Conservation (phyloP, 2,888 invertebrate genomes). For the Acleris holmiana region DNA sequence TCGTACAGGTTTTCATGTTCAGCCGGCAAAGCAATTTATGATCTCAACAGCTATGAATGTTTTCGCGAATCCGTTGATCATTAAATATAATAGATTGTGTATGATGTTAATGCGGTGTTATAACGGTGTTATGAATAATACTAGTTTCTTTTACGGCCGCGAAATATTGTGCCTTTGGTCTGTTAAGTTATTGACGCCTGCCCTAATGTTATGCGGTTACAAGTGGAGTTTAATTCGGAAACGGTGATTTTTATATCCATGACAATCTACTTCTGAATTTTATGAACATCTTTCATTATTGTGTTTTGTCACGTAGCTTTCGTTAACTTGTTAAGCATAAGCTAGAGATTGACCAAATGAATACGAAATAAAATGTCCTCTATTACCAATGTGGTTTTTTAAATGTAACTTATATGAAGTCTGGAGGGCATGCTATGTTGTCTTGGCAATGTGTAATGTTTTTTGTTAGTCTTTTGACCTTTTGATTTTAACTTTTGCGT, state of each 20-base stretch:
- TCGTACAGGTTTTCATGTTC: no score
- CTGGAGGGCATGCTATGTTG: no score
- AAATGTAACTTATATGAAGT: no score
- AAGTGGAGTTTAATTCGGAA: background rate
- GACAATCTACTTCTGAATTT: background rate
- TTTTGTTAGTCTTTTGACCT: background rate
- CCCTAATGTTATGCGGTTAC: background rate
- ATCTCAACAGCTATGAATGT: no score
- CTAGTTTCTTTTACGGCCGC: slow-evolving; percentile 1
- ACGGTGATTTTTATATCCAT: slow-evolving; percentile 22
- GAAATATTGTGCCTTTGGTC: slow-evolving; percentile 3
- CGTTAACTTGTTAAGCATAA: background rate
- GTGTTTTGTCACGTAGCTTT: background rate
- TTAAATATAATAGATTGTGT: no score
- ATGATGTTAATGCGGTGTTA: slow-evolving; percentile 8
- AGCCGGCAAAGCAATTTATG: no score
- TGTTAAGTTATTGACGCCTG: background rate
- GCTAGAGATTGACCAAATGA: no score
- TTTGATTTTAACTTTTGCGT: no score
- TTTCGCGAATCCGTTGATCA: no score
- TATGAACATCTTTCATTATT: background rate
- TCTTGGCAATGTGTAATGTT: background rate
- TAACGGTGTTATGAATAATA: background rate
- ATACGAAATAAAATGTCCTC: no score
- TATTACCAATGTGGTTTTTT: no score